Evolutionary conservation across 2,113 vertebrate species (phyloP).

Genomic region (Epinephelus cyanopodus): DNA sequence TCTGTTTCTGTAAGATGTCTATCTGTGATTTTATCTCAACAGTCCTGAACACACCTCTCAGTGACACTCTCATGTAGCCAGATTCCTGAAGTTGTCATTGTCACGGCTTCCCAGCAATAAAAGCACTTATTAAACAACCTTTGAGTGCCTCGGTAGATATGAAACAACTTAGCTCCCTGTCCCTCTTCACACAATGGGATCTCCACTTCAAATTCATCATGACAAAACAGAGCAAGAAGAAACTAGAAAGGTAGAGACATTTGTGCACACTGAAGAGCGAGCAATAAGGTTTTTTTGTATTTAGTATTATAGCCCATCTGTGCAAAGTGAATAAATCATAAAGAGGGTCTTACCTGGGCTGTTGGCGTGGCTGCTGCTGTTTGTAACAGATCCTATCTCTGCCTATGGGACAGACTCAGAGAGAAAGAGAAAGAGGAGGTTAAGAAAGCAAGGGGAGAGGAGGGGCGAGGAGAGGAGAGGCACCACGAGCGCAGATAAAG

Average conservation of each 20-base stretch:
- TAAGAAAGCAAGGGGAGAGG: conserved; percentile 19
- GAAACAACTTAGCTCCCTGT: conserved; percentile 52
- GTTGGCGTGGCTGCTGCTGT: conserved; percentile 56
- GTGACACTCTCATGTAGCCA: conserved; percentile 10
- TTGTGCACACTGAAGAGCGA: conserved; percentile 22
- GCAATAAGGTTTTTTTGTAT: conserved; percentile 27
- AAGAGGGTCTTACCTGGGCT: conserved; percentile 75
- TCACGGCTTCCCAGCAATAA: conserved; percentile 32
- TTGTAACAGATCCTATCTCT: conserved; percentile 74
- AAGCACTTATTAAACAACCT: conserved; percentile 47
- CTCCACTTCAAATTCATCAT: conserved; percentile 48
- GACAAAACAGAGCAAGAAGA: conserved; percentile 28
- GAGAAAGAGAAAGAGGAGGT: conserved; percentile 39
- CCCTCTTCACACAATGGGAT: conserved; percentile 27
- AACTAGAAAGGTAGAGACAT: conserved; percentile 55
- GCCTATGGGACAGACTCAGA: conserved; percentile 63
- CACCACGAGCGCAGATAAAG: conserved; percentile 11
- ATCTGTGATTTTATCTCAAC: neutral
- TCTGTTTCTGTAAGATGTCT: neutral
- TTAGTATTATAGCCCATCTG: conserved; percentile 2
- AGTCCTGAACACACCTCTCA: conserved; percentile 3
- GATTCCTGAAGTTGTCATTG: conserved; percentile 66
- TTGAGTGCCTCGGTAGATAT: conserved; percentile 4
- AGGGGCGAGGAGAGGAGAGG: conserved; percentile 20
- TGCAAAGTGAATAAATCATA: conserved; percentile 60